Conservation (phyloP, 1,140 invertebrate species). For the Colletes gigas region DNA sequence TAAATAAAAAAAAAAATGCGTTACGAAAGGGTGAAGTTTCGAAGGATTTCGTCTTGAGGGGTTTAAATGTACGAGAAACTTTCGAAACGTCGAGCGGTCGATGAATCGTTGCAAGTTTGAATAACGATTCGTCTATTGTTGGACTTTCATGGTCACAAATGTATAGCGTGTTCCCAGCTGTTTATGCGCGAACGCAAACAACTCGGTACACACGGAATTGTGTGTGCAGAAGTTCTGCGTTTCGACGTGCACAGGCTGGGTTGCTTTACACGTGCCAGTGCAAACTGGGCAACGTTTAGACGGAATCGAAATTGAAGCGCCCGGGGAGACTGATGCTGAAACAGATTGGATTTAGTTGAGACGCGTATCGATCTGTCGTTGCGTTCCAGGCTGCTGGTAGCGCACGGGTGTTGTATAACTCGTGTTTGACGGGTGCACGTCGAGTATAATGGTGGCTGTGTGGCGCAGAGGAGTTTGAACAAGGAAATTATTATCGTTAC, state of each 20-base stretch:
- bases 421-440: slow-evolving; percentile 10
- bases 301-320: slow-evolving; percentile 58
- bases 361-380: slow-evolving; percentile 46
- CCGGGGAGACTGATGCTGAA: slow-evolving; percentile 46
- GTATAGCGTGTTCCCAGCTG: slow-evolving; percentile 36
- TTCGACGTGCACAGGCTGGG: slow-evolving; percentile 7
- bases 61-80: no score
- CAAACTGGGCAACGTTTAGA: slow-evolving; percentile 56
- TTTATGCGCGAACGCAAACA: slow-evolving; percentile 59
- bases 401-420: neutral
- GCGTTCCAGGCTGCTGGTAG: neutral
- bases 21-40: no score
- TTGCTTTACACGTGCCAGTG: slow-evolving; percentile 59
- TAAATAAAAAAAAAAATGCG: no score
- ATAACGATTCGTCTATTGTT: neutral
- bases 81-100: neutral
- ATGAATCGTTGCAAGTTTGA: neutral
- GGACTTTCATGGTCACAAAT: slow-evolving; percentile 22
- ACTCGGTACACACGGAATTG: slow-evolving; percentile 33
- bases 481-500: slow-evolving; percentile 21
- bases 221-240: slow-evolving; percentile 38
- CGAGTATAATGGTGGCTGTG: neutral
- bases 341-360: slow-evolving; percentile 56
- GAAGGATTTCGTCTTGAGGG: no score
- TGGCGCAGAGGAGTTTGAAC: slow-evolving; percentile 7